A percentile compares a stretch with the other conserved stretches of the same genome.
phyloP scores from a whole-genome alignment of 2,113 vertebrate genomes.

The Apaloderma vittatum region DNA sequence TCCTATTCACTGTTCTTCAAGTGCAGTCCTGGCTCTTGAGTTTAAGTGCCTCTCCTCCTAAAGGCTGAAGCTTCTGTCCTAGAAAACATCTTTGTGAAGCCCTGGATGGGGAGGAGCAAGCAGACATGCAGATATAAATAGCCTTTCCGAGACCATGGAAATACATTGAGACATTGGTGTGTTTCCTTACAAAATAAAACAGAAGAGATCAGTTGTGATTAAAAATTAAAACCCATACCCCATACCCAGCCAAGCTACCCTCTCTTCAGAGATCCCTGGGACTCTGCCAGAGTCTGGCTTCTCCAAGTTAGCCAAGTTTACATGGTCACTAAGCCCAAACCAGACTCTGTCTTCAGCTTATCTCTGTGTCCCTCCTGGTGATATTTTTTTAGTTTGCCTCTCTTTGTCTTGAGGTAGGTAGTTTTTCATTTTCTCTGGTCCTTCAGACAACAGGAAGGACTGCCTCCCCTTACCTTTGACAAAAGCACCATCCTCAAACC shows the following conservation, averaged over 20 bases:
- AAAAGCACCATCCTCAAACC: not conserved
- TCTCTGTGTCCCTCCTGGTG: not conserved
- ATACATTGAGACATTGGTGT: not conserved
- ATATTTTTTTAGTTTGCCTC: not conserved
- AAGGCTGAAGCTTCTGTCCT: not conserved
- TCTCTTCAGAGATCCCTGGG: not conserved
- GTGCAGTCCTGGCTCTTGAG: not conserved
- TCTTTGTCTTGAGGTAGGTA: not conserved
- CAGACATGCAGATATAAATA: not conserved
- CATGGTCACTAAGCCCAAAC: not conserved
- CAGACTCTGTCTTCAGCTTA: not conserved
- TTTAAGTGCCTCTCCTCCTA: not conserved
- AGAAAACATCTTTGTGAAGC: not conserved
- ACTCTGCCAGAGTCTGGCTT: not conserved
- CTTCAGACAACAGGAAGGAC: not conserved
- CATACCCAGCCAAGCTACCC: not conserved
- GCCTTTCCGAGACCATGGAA: not conserved
- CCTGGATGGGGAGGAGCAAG: not conserved
- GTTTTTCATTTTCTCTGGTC: not conserved
- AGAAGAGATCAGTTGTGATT: not conserved
- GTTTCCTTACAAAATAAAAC: not conserved
- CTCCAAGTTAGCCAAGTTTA: not conserved
- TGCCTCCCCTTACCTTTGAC: not conserved
- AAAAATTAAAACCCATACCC: not conserved
- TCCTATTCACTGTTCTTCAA: not conserved